Evolutionary conservation across 2,113 vertebrate genomes (phyloP), one percentile per base, ranked within the genome.

Genomic region (Actenoides lindsayi): DNA sequence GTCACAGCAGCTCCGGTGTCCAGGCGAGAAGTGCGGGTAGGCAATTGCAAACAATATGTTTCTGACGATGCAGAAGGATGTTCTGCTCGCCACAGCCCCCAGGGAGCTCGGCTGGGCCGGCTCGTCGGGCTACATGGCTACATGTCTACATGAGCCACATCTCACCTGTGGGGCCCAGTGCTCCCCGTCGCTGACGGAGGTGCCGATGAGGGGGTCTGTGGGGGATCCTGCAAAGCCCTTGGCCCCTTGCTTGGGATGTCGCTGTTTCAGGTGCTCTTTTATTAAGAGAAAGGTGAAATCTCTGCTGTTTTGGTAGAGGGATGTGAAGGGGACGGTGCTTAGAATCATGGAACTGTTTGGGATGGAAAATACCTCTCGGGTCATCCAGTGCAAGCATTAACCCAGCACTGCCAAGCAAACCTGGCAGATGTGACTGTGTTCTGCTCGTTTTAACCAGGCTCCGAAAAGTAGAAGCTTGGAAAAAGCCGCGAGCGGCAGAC

Each of bases 11-110:
- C 31, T 33, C 56, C 31, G 19, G 19, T 18, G 31, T 19, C 56
- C 56, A 16, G 16, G 27, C 33, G 20, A 93, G 89, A 95, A 88
- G 78, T 6, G 56, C 78, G 13, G 53, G 60, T 28, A 24, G 14
- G 30, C 51, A 56, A 94, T 73, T 54, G 76, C 44, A 95, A 87
- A 87, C 67, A 97, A 94, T 93, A 77, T 46, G 11, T 94, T 81
- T 77, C 84, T 44, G 89, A 79, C 68, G 93, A 83, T 51, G 93
- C 93, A 95, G 91, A 85, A 85, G 76, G 87, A 78, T 68, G 59
- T 96, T 96, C 90, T 77, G 92, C 87, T 90, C 70, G 35, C 90
- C 60, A 59, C 60, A 59, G 86, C 69, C 96, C 94, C 78, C 8
- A 3, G 94, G 96, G 96, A n/a, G 16, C 56, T n/a, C 31, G 31